Conservation (phyloP, 2,888 invertebrate species). For the Heliconius aoede region DNA sequence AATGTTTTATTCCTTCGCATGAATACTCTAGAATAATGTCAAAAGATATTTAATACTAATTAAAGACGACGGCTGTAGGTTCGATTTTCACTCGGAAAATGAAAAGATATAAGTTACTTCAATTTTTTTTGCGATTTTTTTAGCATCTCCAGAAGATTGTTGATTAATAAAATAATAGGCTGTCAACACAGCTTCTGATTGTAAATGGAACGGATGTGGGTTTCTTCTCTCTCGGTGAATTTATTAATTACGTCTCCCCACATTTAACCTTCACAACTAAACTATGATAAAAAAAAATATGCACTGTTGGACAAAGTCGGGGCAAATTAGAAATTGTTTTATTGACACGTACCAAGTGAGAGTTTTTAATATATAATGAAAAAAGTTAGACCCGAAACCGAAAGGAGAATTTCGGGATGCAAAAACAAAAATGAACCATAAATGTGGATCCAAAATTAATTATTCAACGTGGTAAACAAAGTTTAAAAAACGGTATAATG, state of each 20-base stretch:
- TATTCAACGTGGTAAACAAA: not conserved
- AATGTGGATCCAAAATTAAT: conserved; percentile 5
- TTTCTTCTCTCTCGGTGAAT: no score
- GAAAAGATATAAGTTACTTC: no score
- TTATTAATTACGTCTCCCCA: not conserved
- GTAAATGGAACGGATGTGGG: no score
- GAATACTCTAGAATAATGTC: no score
- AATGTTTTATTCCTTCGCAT: no score
- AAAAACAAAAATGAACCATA: conserved; percentile 1
- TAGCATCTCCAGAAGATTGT: no score
- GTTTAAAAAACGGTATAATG: not conserved
- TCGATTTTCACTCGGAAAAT: no score
- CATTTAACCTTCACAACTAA: not conserved
- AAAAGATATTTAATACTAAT: no score
- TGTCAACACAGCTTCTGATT: no score
- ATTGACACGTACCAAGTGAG: not conserved
- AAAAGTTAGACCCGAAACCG: conserved; percentile 1
- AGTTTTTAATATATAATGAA: not conserved
- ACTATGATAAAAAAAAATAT: not conserved
- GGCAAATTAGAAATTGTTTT: not conserved
- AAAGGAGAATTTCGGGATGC: not conserved
- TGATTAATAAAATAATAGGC: no score
- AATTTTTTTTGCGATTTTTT: no score
- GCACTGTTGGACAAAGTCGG: not conserved
- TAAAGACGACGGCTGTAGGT: no score